phyloP scores from a whole-genome alignment of 1,140 invertebrate species.

The Sesamia nonagrioides region DNA sequence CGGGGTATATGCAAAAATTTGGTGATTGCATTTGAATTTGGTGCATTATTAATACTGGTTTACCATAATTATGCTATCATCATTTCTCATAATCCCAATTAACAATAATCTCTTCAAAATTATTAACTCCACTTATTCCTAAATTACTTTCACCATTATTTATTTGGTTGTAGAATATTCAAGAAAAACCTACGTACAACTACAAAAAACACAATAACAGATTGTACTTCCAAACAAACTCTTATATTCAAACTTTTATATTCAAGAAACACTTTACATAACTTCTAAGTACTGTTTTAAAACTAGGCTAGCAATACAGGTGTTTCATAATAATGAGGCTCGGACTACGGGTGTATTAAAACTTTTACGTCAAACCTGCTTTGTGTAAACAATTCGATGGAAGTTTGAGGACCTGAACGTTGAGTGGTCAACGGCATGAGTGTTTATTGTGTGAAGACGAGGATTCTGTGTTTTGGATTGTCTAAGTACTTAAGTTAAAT shows the following conservation, averaged over 20 bases:
- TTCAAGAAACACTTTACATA: slow-evolving; percentile 34
- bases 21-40: no score
- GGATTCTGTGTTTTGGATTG: background rate
- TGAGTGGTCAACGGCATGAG: background rate
- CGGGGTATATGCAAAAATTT: no score
- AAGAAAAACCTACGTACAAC: background rate
- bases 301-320: slow-evolving; percentile 40
- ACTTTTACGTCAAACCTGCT: slow-evolving; percentile 52
- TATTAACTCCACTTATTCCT: no score
- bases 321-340: background rate
- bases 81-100: no score
- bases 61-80: no score
- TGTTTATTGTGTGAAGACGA: background rate
- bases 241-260: slow-evolving; percentile 35
- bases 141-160: no score
- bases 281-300: slow-evolving; percentile 9
- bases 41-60: no score
- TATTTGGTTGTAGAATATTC: background rate
- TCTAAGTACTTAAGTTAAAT: no score
- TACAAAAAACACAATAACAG: slow-evolving; percentile 5
- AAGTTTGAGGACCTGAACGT: background rate
- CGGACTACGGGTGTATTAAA: slow-evolving; percentile 49
- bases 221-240: background rate
- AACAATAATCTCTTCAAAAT: no score
- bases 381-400: slow-evolving; percentile 18